Base-by-base conservation (phyloP, 1,140 invertebrate genomes). In the Andricus grossulariae region DNA sequence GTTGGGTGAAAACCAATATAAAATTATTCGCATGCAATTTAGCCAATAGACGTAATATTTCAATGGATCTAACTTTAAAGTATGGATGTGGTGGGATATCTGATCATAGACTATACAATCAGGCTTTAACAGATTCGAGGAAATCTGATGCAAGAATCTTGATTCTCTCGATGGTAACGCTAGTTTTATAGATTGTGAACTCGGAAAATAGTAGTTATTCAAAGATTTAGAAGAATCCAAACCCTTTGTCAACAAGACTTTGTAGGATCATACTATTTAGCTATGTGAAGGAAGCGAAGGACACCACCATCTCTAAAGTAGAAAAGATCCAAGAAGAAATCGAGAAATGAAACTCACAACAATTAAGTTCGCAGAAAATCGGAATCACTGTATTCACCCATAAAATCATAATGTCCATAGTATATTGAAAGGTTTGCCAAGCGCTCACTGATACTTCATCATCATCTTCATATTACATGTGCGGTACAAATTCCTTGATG, bases 91-190 rank as follows among this genome's bases (percentile, higher is more conserved):
- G 19, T 55, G 54, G 18, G 11, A 55, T 8, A 55, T 55, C 54
- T 6, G 18, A 16, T 55, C 54, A 21, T 8, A 55, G 10, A 1
- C n/a, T 7, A 18, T 19, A 55, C n/a, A 55, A 19, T 21, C n/a
- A 55, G 18, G 2, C n/a, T 55, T 55, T 55, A 18, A 55, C n/a
- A 5, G 18, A 55, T 6, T 1, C 54, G 10, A 19, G n/a, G 11
- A 55, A 55, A 7, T 55, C 18, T 55, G n/a, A 21, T 55, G 18
- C 54, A 19, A 19, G 19, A 2, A 85, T 82, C 45, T 45, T 55
- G 52, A n/a, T 39, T 45, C 60, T 60, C 18, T 60, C 12, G 3
- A 60, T 50, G 5, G 8, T 66, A 6, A 4, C 18, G 0, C 66
- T 60, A 49, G 11, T 16, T 21, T 55, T 21, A n/a, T 13, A 52